Base-by-base conservation (phyloP, 1,140 invertebrate genomes). In the Drosophila mayri region DNA sequence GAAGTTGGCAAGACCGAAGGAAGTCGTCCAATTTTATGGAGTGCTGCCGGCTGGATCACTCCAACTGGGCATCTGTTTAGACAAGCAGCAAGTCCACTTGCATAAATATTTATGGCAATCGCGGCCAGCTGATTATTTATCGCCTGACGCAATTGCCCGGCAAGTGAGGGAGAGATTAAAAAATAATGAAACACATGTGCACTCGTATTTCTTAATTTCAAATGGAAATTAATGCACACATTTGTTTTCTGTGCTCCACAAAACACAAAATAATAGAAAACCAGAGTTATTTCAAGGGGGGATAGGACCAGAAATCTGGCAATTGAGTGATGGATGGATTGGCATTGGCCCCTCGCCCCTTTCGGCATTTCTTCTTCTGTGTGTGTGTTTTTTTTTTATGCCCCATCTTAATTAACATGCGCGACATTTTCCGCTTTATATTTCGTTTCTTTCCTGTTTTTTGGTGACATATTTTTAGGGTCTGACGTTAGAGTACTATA, bases 251-350 rank as follows among this genome's bases (percentile, higher is more conserved):
- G 16, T 35, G 41, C 66, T 46, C 43, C 55, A 38, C 75, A 62
- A 65, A 65, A 47, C 52, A n/a, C 3, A 70, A 54, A 30, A 68
- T 32, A 55, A 58, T 52, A 54, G 50, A 49, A 76, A 60, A 59
- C 12, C 50, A 50, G 47, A 74, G 70, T 78, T 81, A 63, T 73
- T 81, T 30, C 60, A 37, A 35, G 40, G 58, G 49, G 40, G 43
- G 40, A 43, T 25, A 54, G 37, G 46, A 54, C n/a, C 30, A 43
- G 30, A 70, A 83, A 71, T 67, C 52, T 55, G 65, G 70, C 76
- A 87, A 90, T 90, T 90, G 85, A 88, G 81, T 88, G 84, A 88
- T 88, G 84, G 84, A 87, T 87, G 85, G 85, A 75, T 81, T 77
- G 77, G 65, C 76, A 79, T 54, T 73, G 67, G 71, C 62, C 82